Conservation (phyloP, 2,113 vertebrate species). For the Diglossa brunneiventris region DNA sequence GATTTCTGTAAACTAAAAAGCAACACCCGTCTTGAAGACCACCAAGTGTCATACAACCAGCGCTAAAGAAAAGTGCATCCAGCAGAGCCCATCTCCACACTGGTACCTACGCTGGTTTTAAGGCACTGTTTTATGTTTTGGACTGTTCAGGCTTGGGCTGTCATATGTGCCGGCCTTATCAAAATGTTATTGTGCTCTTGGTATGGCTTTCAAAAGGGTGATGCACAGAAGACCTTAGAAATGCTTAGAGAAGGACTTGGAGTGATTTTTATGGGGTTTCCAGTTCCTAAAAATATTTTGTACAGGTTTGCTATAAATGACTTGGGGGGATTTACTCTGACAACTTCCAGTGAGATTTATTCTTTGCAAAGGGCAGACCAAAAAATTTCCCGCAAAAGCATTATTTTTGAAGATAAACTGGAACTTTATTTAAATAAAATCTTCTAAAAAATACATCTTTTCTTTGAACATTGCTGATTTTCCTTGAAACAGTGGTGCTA, state of each 20-base stretch:
- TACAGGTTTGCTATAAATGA: background rate
- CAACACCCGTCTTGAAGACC: background rate
- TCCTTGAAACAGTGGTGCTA: background rate
- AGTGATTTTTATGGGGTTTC: background rate
- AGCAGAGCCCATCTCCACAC: rapidly evolving
- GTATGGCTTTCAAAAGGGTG: background rate
- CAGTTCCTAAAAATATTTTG: background rate
- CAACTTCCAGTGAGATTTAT: background rate
- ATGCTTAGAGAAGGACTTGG: background rate
- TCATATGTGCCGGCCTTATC: background rate
- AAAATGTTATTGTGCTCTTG: background rate
- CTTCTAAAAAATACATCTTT: background rate
- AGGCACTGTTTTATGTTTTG: rapidly evolving
- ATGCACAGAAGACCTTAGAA: background rate
- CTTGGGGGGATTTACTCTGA: background rate
- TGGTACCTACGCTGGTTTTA: background rate
- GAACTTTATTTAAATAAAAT: background rate
- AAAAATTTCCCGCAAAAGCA: background rate
- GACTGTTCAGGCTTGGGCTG: background rate
- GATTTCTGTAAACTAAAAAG: background rate
- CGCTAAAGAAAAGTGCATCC: background rate
- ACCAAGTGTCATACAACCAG: background rate
- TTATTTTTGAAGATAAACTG: background rate
- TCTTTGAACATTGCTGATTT: background rate
- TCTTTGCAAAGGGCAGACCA: background rate